Conservation (phyloP, 2,888 invertebrate species). For the Isotomurus palustris region DNA sequence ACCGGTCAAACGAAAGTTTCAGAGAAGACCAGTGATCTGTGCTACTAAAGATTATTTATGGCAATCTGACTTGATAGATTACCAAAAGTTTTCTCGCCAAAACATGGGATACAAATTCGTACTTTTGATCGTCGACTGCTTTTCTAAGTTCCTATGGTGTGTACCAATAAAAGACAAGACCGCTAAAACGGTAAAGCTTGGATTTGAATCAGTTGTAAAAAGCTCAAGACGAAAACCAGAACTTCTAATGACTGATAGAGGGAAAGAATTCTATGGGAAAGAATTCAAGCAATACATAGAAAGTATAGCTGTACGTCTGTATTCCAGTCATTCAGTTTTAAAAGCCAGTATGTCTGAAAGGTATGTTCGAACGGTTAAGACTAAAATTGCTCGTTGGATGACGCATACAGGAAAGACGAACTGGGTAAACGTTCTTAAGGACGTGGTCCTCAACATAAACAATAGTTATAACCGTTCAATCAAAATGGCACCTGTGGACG, state of each 20-base stretch:
- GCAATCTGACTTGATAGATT: background rate
- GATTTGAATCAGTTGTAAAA: too few species aligned
- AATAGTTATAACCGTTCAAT: background rate
- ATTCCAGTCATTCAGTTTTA: background rate
- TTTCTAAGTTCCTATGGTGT: too few species aligned
- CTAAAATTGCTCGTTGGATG: background rate
- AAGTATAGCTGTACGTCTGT: too few species aligned
- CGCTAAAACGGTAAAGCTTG: too few species aligned
- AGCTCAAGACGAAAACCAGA: too few species aligned
- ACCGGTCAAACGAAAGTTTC: background rate
- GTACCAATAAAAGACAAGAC: too few species aligned
- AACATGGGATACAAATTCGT: background rate
- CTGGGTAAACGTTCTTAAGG: background rate
- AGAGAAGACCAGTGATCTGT: background rate
- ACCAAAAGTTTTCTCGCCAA: background rate
- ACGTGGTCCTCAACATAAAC: background rate
- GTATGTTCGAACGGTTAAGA: background rate
- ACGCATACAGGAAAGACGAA: background rate
- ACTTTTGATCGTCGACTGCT: background rate
- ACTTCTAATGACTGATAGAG: too few species aligned
- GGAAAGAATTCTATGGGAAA: too few species aligned
- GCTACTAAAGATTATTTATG: background rate
- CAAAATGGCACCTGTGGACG: background rate
- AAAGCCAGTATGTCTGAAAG: background rate
- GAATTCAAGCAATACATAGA: too few species aligned